Conservation (phyloP, 2,113 vertebrate species). For the Xenopus borealis region DNA sequence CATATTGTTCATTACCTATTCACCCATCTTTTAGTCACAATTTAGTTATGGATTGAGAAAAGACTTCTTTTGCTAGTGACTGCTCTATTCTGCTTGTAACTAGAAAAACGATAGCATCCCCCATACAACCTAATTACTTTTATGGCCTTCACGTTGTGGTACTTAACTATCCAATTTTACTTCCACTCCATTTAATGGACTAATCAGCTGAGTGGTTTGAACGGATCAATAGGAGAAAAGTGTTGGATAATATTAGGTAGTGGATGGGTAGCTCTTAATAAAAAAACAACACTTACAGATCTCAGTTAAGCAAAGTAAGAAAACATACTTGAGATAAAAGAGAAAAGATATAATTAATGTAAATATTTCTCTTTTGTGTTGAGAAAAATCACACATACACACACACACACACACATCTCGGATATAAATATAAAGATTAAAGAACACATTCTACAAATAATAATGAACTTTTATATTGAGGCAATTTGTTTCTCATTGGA, state of each 20-base stretch:
- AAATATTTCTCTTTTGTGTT: neutral
- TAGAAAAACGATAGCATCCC: no score
- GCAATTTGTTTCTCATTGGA: no score
- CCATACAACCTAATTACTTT: constrained; percentile 3
- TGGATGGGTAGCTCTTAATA: constrained; percentile 5
- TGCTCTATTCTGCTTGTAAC: no score
- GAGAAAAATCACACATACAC: no score
- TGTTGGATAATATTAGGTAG: constrained; percentile 5
- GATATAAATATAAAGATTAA: no score
- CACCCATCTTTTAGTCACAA: no score
- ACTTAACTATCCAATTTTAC: constrained; percentile 24
- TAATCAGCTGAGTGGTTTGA: constrained; percentile 28
- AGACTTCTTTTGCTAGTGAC: no score
- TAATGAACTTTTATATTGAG: no score
- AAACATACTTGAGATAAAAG: neutral
- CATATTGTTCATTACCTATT: no score
- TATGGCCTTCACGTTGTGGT: neutral
- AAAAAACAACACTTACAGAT: neutral
- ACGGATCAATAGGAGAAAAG: constrained; percentile 25
- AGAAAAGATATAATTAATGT: neutral
- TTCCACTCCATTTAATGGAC: constrained; percentile 22
- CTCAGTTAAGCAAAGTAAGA: neutral
- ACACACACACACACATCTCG: no score
- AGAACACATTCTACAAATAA: no score
- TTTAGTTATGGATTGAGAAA: no score